Conservation (phyloP, 1,140 invertebrate species). For the Drosophila trapezifrons region DNA sequence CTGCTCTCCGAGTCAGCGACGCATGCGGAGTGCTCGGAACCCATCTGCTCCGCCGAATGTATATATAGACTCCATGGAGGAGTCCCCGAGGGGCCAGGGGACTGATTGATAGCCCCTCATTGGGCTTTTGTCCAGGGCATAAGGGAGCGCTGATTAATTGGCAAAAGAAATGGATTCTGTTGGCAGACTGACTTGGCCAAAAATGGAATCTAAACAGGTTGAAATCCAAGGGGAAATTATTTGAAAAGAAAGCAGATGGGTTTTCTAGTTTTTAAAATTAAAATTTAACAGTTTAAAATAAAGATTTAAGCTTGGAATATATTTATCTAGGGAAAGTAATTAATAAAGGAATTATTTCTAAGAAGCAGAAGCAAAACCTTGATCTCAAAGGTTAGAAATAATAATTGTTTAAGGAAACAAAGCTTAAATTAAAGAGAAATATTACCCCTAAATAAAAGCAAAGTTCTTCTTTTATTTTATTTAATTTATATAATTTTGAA, state of each 20-base stretch:
- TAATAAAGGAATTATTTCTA: too few species aligned
- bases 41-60: slow-evolving; percentile 23
- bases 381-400: too few species aligned
- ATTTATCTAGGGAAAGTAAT: too few species aligned
- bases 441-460: too few species aligned
- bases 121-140: background rate
- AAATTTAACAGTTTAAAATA: too few species aligned
- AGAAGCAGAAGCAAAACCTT: too few species aligned
- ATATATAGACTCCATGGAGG: slow-evolving; percentile 24
- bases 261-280: too few species aligned
- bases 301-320: too few species aligned
- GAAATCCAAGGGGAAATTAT: background rate
- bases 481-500: too few species aligned
- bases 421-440: too few species aligned
- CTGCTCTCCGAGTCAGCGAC: slow-evolving; percentile 62
- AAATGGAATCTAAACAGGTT: slow-evolving; percentile 1
- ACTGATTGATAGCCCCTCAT: slow-evolving; percentile 26
- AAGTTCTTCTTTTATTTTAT: too few species aligned
- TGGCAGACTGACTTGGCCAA: background rate
- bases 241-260: background rate
- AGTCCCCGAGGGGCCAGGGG: slow-evolving; percentile 5
- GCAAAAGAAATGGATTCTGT: background rate
- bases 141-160: slow-evolving; percentile 14
- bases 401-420: too few species aligned
- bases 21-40: slow-evolving; percentile 53